These are phyloP conservation scores for Holothuria glaberrima DNA, from an alignment of 35 echinoderm and acorn worm species.

Conservation along the genomic window DNA sequence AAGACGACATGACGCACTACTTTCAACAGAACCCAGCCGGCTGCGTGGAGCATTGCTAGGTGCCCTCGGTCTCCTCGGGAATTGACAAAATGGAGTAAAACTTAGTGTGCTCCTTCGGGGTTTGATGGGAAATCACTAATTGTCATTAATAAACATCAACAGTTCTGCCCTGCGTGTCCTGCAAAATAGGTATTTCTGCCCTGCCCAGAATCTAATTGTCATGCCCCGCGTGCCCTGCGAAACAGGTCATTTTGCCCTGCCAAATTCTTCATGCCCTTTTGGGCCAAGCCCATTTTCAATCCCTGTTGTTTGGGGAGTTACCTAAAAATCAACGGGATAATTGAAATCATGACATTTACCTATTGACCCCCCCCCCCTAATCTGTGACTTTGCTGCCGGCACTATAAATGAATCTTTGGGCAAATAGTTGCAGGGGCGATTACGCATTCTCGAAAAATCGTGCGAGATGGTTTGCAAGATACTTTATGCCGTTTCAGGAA, in stretches of 20 bases:
- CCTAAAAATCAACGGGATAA: neutral
- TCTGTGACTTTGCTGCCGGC: neutral
- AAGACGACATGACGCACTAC: conserved; percentile 15
- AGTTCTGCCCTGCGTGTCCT: neutral
- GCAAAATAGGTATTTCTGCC: neutral
- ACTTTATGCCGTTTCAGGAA: conserved; percentile 7
- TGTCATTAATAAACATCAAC: neutral
- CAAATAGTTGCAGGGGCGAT: neutral
- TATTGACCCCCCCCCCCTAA: neutral
- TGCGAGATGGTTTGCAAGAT: neutral
- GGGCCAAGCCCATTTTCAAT: neutral
- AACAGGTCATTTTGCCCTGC: neutral
- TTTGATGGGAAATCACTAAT: neutral
- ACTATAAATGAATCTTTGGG: conserved; percentile 8
- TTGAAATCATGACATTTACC: conserved; percentile 9
- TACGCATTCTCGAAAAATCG: conserved; percentile 17
- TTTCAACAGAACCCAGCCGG: conserved; percentile 3
- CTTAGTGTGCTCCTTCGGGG: neutral
- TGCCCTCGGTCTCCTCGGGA: neutral
- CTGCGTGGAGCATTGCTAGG: neutral
- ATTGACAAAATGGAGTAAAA: neutral
- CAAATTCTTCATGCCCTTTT: neutral
- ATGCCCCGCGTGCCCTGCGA: neutral
- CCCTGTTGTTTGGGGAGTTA: conserved; percentile 2
- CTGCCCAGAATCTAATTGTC: too few species aligned